A percentile compares a stretch with the other conserved stretches of the same genome.
These are phyloP conservation scores for Apus apus DNA, from an alignment of 2,113 vertebrate species.

Conservation along the genomic window DNA sequence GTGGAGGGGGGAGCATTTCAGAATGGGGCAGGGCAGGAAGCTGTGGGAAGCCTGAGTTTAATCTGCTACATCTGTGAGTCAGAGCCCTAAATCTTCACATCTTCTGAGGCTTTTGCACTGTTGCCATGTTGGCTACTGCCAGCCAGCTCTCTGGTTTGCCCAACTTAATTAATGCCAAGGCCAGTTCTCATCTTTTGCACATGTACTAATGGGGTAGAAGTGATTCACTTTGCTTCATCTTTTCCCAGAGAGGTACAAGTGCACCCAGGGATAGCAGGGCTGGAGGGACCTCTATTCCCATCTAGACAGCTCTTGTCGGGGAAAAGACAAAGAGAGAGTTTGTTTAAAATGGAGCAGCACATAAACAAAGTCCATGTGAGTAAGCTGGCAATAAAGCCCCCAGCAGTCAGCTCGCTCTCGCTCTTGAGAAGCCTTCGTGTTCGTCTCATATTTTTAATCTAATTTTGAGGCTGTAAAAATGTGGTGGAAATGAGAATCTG, in stretches of 20 bases:
- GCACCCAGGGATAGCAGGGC: background rate
- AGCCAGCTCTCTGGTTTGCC: constrained; percentile 15
- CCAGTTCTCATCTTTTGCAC: background rate
- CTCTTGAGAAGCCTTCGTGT: background rate
- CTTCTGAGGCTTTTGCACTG: background rate
- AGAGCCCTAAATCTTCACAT: constrained; percentile 35
- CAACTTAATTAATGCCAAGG: background rate
- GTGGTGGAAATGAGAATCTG: constrained; percentile 9
- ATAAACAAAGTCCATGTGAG: background rate
- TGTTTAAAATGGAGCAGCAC: background rate
- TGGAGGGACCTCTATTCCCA: background rate
- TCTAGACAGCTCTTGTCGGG: background rate
- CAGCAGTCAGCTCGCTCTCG: background rate
- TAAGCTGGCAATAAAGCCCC: background rate
- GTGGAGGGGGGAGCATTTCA: background rate
- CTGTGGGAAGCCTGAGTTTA: constrained; percentile 66
- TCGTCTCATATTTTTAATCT: background rate
- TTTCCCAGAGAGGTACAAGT: background rate
- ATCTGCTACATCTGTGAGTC: constrained; percentile 60
- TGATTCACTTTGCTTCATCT: background rate
- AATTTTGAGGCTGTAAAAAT: constrained; percentile 38
- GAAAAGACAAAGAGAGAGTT: background rate
- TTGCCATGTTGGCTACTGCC: constrained; percentile 3
- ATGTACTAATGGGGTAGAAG: background rate
- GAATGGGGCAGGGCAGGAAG: constrained; percentile 44